Percentiles rank a stretch among this genome's conserved stretches.
phyloP scores from a whole-genome alignment of 2,888 invertebrate species.

The Drosophila cognata region DNA sequence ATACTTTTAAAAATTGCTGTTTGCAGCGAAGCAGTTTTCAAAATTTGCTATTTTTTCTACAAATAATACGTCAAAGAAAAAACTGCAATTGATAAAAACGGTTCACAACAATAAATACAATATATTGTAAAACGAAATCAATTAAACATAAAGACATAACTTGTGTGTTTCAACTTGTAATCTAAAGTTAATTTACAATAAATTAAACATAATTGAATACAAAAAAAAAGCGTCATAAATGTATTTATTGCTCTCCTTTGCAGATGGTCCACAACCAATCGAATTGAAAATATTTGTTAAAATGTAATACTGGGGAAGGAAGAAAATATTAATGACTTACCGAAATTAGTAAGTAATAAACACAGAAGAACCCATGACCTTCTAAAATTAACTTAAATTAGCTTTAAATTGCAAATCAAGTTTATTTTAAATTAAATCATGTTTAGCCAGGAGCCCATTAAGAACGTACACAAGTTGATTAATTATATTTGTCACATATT shows the following conservation, averaged over 20 bases:
- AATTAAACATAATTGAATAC: slow-evolving; percentile 55
- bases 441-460: background rate
- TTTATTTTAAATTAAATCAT: background rate
- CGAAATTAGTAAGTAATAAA: background rate
- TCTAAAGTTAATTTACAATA: slow-evolving; percentile 67
- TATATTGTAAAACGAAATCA: slow-evolving; percentile 64
- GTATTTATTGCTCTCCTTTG: background rate
- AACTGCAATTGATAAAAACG: slow-evolving; percentile 54
- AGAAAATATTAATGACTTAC: background rate
- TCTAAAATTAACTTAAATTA: background rate
- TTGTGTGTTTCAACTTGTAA: slow-evolving; percentile 68
- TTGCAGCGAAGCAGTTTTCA: slow-evolving; percentile 31
- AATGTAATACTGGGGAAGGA: background rate
- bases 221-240: slow-evolving; percentile 4
- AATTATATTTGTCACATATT: background rate
- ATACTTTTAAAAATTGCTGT: slow-evolving; percentile 1
- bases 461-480: background rate
- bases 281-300: background rate
- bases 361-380: background rate
- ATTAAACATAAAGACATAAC: slow-evolving; percentile 67
- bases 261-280: background rate
- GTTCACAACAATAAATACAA: slow-evolving; percentile 59
- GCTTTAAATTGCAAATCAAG: no score
- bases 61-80: slow-evolving; percentile 31
- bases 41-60: slow-evolving; percentile 55